phyloP scores from a whole-genome alignment of 2,113 vertebrate species.

The Odocoileus hemionus region DNA sequence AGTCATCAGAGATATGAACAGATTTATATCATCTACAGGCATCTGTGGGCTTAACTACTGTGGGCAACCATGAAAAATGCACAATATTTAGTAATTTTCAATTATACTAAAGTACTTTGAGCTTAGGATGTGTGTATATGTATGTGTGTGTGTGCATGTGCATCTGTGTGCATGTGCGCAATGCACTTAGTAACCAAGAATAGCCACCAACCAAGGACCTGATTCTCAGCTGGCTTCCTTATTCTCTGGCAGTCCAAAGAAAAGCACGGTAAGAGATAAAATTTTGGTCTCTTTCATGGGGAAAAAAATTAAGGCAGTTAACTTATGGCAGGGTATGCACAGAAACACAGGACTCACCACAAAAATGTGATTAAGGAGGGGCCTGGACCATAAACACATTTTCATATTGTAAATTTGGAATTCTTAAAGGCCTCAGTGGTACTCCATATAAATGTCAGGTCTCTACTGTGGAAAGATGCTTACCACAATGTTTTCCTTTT shows the following conservation, averaged over 20 bases:
- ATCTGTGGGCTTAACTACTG: conserved; percentile 7
- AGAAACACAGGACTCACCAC: conserved; percentile 3
- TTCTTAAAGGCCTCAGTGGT: conserved; percentile 13
- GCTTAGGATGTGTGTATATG: not conserved
- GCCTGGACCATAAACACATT: not conserved
- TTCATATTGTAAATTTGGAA: conserved; percentile 24
- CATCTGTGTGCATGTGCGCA: not conserved
- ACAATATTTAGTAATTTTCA: conserved; percentile 31
- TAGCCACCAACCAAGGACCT: conserved; percentile 37
- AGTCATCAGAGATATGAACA: conserved; percentile 17
- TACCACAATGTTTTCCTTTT: conserved; percentile 4
- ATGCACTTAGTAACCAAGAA: conserved; percentile 46
- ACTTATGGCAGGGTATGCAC: not conserved
- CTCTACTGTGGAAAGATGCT: not conserved
- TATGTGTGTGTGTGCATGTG: not conserved
- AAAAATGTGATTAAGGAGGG: conserved; percentile 43
- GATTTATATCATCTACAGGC: conserved; percentile 5
- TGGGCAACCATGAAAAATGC: not conserved
- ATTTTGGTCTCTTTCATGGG: conserved; percentile 17
- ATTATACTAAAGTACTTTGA: conserved; percentile 2
- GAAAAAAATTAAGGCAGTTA: conserved; percentile 42
- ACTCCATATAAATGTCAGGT: conserved; percentile 31
- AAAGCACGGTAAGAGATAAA: conserved; percentile 17
- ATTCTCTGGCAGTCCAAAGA: conserved; percentile 17
- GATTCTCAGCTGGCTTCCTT: conserved; percentile 45